phyloP scores from a whole-genome alignment of 1,140 invertebrate genomes.

The Hycleus cichorii region DNA sequence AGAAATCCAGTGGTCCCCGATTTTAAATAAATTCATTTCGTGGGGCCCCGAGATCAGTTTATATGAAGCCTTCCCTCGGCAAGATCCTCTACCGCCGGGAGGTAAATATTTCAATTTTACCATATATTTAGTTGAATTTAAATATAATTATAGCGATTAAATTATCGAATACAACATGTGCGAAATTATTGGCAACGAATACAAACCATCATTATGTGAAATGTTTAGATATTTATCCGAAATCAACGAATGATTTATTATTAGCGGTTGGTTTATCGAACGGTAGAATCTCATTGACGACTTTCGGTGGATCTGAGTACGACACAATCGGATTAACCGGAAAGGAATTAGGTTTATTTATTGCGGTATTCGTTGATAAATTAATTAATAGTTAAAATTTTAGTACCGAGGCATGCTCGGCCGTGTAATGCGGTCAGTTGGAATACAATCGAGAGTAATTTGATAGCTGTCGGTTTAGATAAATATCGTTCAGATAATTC shows the following conservation, averaged over 20 bases:
- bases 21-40: slow-evolving; percentile 72
- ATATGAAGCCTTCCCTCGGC: slow-evolving; percentile 51
- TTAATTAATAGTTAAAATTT: slow-evolving; percentile 9
- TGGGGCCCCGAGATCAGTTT: slow-evolving; percentile 80
- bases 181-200: slow-evolving; percentile 59
- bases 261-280: slow-evolving; percentile 78
- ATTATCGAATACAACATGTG: slow-evolving; percentile 58
- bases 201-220: slow-evolving; percentile 61
- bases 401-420: slow-evolving; percentile 71
- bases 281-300: slow-evolving; percentile 75
- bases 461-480: slow-evolving; percentile 79
- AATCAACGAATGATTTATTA: slow-evolving; percentile 63
- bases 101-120: slow-evolving; percentile 37
- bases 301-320: slow-evolving; percentile 63
- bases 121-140: neutral
- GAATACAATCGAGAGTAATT: slow-evolving; percentile 77
- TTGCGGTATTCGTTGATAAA: neutral
- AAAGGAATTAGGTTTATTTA: slow-evolving; percentile 64
- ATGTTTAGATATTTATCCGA: slow-evolving; percentile 72
- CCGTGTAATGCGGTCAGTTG: slow-evolving; percentile 83
- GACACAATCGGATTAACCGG: slow-evolving; percentile 61
- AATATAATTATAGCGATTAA: slow-evolving; percentile 49
- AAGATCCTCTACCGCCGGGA: slow-evolving; percentile 43
- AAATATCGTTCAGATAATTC: slow-evolving; percentile 78
- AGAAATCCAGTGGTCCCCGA: slow-evolving; percentile 76